Base-by-base conservation (phyloP, 2,797 vertebrate genomes). In the Coregonus suidteri region DNA sequence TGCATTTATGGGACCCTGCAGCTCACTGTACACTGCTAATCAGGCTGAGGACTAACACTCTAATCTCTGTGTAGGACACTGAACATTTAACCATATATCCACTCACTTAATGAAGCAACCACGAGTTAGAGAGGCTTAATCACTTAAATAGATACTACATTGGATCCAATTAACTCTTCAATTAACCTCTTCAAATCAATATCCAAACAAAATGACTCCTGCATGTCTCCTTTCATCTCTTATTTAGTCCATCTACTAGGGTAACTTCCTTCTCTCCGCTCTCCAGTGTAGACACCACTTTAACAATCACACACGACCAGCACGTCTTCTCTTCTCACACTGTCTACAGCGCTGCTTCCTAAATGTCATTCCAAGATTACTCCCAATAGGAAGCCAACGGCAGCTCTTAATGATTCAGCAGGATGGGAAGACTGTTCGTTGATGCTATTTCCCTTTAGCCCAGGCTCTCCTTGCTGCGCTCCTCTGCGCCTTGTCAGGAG, bases 1-100 rank as follows among this genome's bases (percentile, higher is more conserved):
- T 85, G 87, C 90, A 85, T 91, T 92, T 92, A 85, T 87, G 92
- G 92, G 90, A n/a, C 89, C 93, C 92, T 77, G 69, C 82, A 74
- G 84, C 84, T 90, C 85, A 74, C 81, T 77, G 76, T 71, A 73
- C 77, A 75, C 81, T 62, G 11, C 89, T 90, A 89, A 92, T 89
- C 84, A 52, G 25, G 84, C 86, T 90, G 85, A 83, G 13, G 75
- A 65, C 88, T 89, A 91, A 90, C 84, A 64, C 77, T 52, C 31
- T 41, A 75, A 77, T 76, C 65, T 78, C 79, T 76, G 7, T 37
- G 53, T 65, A 71, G 74, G 62, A 64, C 75, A 68, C 75, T 34
- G 77, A 59, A 62, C 66, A 9, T 53, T 53, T 73, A 73, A 9
- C 59, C 47, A 1, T 75, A 54, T 56, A n/a, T 77, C 53, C 70